Evolutionary conservation across 2,888 invertebrate species (phyloP), one percentile per base, ranked within the genome.

Genomic region (Parascotia fuliginaria): DNA sequence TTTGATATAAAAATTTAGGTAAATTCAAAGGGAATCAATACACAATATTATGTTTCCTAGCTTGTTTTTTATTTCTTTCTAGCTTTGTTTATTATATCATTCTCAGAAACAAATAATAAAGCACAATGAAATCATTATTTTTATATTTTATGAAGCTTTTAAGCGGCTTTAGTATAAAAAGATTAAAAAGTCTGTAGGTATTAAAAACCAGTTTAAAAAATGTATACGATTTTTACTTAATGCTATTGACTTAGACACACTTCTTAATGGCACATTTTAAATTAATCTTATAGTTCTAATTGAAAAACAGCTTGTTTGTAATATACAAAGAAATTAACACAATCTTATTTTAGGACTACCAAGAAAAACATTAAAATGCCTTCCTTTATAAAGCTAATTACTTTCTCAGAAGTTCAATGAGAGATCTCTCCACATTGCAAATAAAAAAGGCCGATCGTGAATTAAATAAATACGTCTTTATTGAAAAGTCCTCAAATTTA

Each of bases 401-500:
- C 60, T 67, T 73, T 65, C 46, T 55, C 39, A 55, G 61, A 61
- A 65, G 42, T 60, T 66, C 42, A 46, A 47, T 54, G 51, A 59
- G 44, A 42, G 41, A 55, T 60, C 42, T 44, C 39, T 53, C 34
- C 19, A 24, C 37, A 43, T 44, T 50, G 52, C 46, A 39, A 56
- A 60, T 50, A 59, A 60, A 60, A 54, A 41, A 55, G 47, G 24
- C 22, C 40, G 45, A 36, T 63, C 44, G 54, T 31, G 49, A 56
- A 60, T 58, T 28, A 56, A 61, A 55, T 33, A 19, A 5, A 5
- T 11, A 11, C 36, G 42, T 57, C 44, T 53, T 62, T 58, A 65
- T 65, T 65, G 43, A 58, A 65, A 69, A 63, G 65, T 65, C 48
- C 60, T 61, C 55, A 56, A 60, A 63, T 63, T 63, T 66, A 69